Conservation (phyloP, 2,113 vertebrate genomes). For the Pica pica region DNA sequence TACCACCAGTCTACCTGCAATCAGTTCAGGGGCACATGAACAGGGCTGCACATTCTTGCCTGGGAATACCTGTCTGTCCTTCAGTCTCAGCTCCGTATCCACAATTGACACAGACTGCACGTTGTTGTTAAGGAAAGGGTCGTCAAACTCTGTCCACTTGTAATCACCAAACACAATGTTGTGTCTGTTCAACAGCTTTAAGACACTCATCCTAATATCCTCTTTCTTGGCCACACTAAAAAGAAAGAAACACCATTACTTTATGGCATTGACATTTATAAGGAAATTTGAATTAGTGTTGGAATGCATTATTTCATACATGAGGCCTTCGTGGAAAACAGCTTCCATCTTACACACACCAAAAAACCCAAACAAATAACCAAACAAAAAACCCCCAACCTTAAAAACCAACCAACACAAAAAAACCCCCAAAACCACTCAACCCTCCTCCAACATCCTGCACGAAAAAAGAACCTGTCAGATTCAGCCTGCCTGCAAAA, state of each 20-base stretch:
- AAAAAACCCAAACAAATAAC: neutral
- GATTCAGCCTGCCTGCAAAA: neutral
- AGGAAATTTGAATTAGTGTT: neutral
- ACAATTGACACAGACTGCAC: conserved; percentile 85
- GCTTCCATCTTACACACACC: neutral
- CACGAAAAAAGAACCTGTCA: neutral
- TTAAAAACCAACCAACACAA: neutral
- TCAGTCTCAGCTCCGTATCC: conserved; percentile 79
- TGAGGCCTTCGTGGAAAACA: neutral
- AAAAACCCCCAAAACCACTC: neutral
- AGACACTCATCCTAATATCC: conserved; percentile 78
- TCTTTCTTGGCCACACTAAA: conserved; percentile 81
- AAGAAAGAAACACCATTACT: neutral
- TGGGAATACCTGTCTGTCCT: conserved; percentile 70
- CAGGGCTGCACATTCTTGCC: neutral
- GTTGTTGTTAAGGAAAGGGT: conserved; percentile 82
- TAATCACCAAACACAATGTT: conserved; percentile 86
- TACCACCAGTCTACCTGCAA: neutral
- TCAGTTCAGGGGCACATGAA: neutral
- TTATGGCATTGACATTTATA: neutral
- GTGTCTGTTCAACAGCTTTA: conserved; percentile 84
- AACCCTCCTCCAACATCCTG: neutral
- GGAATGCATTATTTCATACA: neutral
- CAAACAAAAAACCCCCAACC: neutral
- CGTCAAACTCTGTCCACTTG: conserved; percentile 92